These are phyloP conservation scores for Sceloporus tristichus DNA, from an alignment of 2,113 vertebrate genomes.

Conservation along the genomic window DNA sequence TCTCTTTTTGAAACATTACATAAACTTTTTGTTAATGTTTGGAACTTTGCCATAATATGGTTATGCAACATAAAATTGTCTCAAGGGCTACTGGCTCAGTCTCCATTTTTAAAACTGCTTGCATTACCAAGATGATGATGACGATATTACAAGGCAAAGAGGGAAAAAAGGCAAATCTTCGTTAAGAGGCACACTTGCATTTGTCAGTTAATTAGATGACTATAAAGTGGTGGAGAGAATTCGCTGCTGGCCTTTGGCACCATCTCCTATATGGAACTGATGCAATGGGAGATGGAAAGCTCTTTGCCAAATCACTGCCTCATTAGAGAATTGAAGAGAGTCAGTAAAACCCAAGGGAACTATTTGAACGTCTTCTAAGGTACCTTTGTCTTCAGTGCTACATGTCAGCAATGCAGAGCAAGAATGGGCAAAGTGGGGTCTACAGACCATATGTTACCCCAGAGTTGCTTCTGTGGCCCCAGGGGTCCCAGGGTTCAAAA, in stretches of 20 bases:
- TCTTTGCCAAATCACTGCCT: neutral
- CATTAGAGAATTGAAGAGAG: neutral
- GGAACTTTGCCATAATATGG: conserved; percentile 13
- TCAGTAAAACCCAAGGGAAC: neutral
- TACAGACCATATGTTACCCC: neutral
- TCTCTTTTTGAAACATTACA: neutral
- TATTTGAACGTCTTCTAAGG: neutral
- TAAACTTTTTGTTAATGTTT: conserved; percentile 30
- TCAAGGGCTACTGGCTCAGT: neutral
- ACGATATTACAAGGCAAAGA: neutral
- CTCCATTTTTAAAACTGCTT: neutral
- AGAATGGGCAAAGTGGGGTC: neutral
- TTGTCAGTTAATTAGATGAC: neutral
- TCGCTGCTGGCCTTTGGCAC: neutral
- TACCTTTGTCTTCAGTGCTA: neutral
- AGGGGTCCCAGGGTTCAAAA: too few relatives aligned
- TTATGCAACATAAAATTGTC: conserved; percentile 33
- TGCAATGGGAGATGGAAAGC: neutral
- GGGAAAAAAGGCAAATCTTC: neutral
- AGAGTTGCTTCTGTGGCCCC: too few relatives aligned
- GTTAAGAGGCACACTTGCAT: neutral
- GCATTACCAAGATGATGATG: neutral
- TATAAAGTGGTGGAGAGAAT: neutral
- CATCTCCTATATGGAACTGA: neutral
- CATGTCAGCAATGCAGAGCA: neutral